phyloP scores from a whole-genome alignment of 2,888 invertebrate species.

The Lymantria monacha region DNA sequence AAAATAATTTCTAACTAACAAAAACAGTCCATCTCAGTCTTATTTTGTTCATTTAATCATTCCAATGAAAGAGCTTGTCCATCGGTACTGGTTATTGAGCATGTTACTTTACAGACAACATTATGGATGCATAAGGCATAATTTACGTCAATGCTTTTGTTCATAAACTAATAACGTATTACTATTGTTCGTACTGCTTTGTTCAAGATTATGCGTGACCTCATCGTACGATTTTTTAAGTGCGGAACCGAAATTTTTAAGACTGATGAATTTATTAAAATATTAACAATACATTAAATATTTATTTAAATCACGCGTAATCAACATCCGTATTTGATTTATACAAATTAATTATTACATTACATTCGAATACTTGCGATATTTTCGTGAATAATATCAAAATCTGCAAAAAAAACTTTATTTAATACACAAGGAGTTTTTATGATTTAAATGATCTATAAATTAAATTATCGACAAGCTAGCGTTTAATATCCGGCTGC shows the following conservation, averaged over 20 bases:
- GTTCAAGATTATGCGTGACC: slow-evolving; percentile 12
- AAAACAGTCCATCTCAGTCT: not conserved
- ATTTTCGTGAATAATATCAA: no score
- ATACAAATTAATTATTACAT: slow-evolving; percentile 4
- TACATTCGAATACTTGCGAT: no score
- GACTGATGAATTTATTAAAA: not conserved
- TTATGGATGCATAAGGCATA: not conserved
- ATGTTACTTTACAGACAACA: not conserved
- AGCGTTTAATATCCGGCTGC: slow-evolving; percentile 38
- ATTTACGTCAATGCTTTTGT: slow-evolving; percentile 21
- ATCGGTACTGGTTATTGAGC: not conserved
- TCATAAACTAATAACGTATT: slow-evolving; percentile 13
- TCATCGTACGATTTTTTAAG: slow-evolving; percentile 2
- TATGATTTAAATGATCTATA: slow-evolving; percentile 20
- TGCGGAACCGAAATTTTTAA: slow-evolving; percentile 2
- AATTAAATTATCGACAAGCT: slow-evolving; percentile 29
- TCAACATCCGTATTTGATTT: not conserved
- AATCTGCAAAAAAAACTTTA: no score
- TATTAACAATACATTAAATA: not conserved
- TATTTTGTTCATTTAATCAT: not conserved
- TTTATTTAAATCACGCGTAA: not conserved
- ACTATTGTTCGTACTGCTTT: slow-evolving; percentile 19
- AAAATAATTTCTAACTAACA: no score
- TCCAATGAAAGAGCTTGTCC: not conserved
- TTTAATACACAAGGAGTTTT: no score